Conservation (phyloP, 2,888 invertebrate genomes). For the Troides helena region DNA sequence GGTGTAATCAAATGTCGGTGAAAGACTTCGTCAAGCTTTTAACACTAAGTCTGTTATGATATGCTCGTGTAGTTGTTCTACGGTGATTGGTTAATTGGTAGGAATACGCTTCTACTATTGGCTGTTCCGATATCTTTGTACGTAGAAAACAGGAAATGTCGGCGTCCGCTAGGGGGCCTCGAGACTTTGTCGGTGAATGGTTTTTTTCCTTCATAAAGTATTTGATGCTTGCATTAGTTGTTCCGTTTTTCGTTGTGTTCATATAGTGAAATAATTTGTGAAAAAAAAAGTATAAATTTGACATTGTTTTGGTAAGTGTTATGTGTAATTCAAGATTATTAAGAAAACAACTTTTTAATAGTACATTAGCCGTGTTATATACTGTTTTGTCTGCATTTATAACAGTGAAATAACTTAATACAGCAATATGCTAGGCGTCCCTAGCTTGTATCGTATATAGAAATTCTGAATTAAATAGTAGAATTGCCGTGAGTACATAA, state of each 20-base stretch:
- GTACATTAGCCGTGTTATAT: neutral
- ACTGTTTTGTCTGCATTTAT: constrained; percentile 11
- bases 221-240: constrained; percentile 66
- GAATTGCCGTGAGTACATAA: constrained; percentile 1
- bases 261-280: constrained; percentile 51
- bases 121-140: constrained; percentile 32
- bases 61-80: constrained; percentile 29
- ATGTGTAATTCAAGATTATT: constrained; percentile 35
- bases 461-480: constrained; percentile 19
- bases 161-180: constrained; percentile 57
- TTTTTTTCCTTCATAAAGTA: constrained; percentile 65
- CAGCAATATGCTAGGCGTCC: constrained; percentile 25
- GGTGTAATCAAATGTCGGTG: constrained; percentile 53
- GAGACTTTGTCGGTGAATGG: constrained; percentile 59
- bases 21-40: constrained; percentile 43
- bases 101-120: constrained; percentile 30
- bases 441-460: constrained; percentile 17
- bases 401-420: constrained; percentile 4
- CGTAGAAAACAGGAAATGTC: constrained; percentile 58
- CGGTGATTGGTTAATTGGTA: constrained; percentile 40
- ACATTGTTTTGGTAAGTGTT: constrained; percentile 71
- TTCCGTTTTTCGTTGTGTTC: constrained; percentile 67
- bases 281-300: constrained; percentile 59
- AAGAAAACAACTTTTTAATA: constrained; percentile 16
- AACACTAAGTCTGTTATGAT: constrained; percentile 57